A percentile compares a stretch with the other conserved stretches of the same genome.
Evolutionary conservation across 92 coral and sea anemone genomes (phyloP).

Genomic region (Virgularia gustaviana): DNA sequence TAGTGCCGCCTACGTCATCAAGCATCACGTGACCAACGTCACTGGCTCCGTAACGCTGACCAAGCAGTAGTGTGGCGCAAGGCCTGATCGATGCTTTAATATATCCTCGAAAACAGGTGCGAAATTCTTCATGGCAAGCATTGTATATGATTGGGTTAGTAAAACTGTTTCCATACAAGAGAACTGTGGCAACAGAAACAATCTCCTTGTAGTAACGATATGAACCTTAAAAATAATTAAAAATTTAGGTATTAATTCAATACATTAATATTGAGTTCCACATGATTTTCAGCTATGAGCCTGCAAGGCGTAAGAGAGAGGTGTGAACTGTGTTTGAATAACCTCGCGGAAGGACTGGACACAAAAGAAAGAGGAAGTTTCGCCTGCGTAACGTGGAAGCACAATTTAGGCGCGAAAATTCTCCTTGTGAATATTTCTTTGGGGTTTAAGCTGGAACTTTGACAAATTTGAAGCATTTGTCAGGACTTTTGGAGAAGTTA

Average conservation of each 20-base stretch:
- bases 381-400: too few relatives aligned
- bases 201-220: constrained; percentile 48
- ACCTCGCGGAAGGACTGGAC: too few relatives aligned
- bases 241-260: neutral
- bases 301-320: too few relatives aligned
- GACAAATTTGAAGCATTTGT: too few relatives aligned
- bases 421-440: too few relatives aligned
- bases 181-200: constrained; percentile 66
- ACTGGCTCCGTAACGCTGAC: neutral
- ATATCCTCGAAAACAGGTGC: constrained; percentile 78
- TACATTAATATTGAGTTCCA: neutral
- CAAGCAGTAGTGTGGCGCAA: constrained; percentile 17
- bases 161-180: constrained; percentile 86
- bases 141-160: constrained; percentile 92
- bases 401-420: too few relatives aligned
- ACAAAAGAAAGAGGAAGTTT: too few relatives aligned
- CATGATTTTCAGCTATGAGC: neutral
- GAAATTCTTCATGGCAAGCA: constrained; percentile 89
- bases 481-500: too few relatives aligned
- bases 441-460: too few relatives aligned
- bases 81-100: constrained; percentile 73
- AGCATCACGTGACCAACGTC: too few relatives aligned
- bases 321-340: too few relatives aligned
- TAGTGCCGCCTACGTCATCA: constrained; percentile 25
- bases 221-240: constrained; percentile 23